Base-by-base conservation (phyloP, 2,797 vertebrate genomes). In the Enteromius fasciolatus region DNA sequence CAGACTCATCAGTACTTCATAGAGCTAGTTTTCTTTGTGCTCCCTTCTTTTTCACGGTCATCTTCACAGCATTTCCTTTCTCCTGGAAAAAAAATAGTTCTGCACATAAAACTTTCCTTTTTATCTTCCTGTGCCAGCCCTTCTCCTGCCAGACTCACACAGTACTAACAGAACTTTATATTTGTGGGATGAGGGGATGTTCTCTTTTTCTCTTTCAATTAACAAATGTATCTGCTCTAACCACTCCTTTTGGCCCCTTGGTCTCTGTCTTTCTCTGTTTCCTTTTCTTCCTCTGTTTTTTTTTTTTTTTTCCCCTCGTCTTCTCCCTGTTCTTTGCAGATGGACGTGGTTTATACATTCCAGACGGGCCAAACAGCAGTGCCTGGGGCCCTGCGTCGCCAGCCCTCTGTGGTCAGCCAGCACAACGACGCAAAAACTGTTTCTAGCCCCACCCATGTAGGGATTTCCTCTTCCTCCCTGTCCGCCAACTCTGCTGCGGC, bases 271-370 rank as follows among this genome's bases (percentile, higher is more conserved):
- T 25, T 70, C 25, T 75, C 76, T 18, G 76, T 72, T 8, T 78
- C 33, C 83, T 64, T 78, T 57, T 69, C 54, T 80, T 72, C 39
- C 33, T 70, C 14, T 72, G 2, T 59, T n/a, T 54, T 20, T 18
- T 50, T 54, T 9, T 3, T 0, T 46, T 15, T 48, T 52, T 3
- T 20, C 41, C 77, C 74, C 67, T 41, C 63, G 57, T 66, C 75
- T 72, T 78, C 20, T 72, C 59, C 66, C 76, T 88, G 78, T 89
- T 89, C 4, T 90, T 92, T 94, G 90, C 96, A 99, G 98, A 99
- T 99, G 96, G 98, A 98, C 94, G 98, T 99, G 96, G 97, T 99
- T 96, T 98, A 98, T 96, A 97, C 97, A 95, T 99, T 99, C 97
- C 98, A 99, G 97, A 96, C 97, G 91, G 96, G 96, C 93, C 96